Evolutionary conservation across 2,113 vertebrate genomes (phyloP).

Genomic region (Uria aalge): DNA sequence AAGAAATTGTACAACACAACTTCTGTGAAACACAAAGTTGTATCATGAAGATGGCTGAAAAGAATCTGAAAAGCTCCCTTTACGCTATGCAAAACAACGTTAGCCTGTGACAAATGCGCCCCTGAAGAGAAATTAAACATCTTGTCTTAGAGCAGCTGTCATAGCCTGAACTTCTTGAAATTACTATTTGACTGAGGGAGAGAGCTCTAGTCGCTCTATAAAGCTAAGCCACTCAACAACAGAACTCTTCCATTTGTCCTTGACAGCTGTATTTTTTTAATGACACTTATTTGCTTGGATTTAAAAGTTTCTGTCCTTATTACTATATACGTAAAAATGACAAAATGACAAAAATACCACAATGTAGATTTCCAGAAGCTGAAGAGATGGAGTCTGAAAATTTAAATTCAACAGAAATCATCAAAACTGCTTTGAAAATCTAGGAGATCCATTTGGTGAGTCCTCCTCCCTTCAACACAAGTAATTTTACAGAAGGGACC

Average conservation of each 20-base stretch:
- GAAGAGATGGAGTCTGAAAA: background rate
- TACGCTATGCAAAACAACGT: background rate
- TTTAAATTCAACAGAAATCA: background rate
- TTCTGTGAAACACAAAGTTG: background rate
- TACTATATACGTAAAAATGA: background rate
- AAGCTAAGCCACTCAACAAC: background rate
- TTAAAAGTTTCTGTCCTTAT: background rate
- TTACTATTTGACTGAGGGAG: constrained; percentile 2
- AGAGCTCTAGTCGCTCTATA: background rate
- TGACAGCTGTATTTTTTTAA: background rate
- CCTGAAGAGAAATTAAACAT: constrained; percentile 43
- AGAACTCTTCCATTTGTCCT: background rate
- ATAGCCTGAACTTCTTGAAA: background rate
- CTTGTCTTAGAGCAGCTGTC: constrained; percentile 21
- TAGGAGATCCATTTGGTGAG: background rate
- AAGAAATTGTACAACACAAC: background rate
- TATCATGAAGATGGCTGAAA: background rate
- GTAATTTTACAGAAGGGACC: background rate
- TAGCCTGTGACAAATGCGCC: constrained; percentile 5
- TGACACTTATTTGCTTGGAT: background rate
- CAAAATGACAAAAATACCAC: background rate
- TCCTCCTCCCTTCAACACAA: background rate
- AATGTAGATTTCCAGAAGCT: background rate
- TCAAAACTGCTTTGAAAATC: background rate
- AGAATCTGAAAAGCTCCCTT: background rate